Evolutionary conservation across 2,797 vertebrate genomes (phyloP).

Genomic region (Fundulus diaphanus): DNA sequence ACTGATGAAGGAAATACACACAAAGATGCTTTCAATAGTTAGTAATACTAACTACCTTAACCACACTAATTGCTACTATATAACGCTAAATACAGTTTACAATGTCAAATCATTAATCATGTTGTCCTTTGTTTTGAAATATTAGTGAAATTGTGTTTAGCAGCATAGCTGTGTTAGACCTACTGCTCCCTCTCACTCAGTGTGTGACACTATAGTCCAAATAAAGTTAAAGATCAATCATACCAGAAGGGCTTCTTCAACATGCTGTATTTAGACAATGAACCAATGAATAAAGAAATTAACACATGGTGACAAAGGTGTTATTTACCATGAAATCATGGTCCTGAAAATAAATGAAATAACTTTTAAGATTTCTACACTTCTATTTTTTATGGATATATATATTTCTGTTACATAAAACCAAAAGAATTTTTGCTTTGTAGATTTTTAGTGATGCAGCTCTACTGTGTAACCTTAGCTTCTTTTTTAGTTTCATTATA

Average conservation of each 20-base stretch:
- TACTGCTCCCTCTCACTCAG: background rate
- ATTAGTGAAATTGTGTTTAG: background rate
- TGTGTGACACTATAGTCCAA: background rate
- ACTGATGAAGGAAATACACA: background rate
- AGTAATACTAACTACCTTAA: background rate
- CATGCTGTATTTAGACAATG: background rate
- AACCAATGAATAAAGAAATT: background rate
- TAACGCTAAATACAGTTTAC: background rate
- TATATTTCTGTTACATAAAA: background rate
- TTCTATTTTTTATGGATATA: background rate
- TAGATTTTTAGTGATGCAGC: background rate
- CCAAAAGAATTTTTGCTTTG: background rate
- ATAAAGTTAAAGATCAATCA: background rate
- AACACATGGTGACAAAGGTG: background rate
- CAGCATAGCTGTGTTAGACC: background rate
- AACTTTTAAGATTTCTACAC: background rate
- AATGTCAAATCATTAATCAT: background rate
- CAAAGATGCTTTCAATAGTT: background rate
- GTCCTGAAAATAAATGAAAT: background rate
- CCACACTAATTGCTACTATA: background rate
- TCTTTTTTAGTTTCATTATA: too few relatives aligned
- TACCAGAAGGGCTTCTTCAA: background rate
- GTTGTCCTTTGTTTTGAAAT: background rate
- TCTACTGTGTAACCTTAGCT: too few relatives aligned
- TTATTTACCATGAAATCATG: background rate